Evolutionary conservation across 1,140 invertebrate species (phyloP).

Genomic region (Oreohelix idahoensis): DNA sequence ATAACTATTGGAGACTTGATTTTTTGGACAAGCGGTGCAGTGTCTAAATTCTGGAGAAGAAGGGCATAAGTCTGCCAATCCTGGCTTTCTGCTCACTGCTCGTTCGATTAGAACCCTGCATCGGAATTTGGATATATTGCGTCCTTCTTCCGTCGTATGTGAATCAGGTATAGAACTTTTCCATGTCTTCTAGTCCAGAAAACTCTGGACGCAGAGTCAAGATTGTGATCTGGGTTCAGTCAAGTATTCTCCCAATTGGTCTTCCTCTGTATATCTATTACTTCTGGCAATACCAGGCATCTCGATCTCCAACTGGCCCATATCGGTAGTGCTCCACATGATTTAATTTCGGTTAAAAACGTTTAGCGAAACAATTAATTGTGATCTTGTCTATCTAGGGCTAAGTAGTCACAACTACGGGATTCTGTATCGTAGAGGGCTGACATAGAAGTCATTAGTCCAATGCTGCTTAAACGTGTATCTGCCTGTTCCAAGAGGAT

Average conservation of each 20-base stretch:
- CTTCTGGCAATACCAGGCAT: conserved; percentile 95
- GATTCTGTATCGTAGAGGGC: conserved; percentile 93
- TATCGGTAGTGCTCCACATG: conserved; percentile 85
- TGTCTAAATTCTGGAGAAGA: conserved; percentile 90
- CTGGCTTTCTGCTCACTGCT: conserved; percentile 93
- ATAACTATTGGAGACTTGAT: conserved; percentile 90
- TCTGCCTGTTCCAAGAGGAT: too few species aligned
- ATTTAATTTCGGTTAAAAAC: conserved; percentile 90
- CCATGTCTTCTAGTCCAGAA: conserved; percentile 98
- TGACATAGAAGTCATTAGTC: conserved; percentile 80
- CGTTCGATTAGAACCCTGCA: conserved; percentile 99
- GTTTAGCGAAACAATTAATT: conserved; percentile 91
- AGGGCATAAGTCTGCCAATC: too few species aligned
- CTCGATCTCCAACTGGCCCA: conserved; percentile 92
- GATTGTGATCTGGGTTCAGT: conserved; percentile 95
- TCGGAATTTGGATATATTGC: conserved; percentile 94
- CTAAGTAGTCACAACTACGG: conserved; percentile 96
- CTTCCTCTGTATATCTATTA: conserved; percentile 93
- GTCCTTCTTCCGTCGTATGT: conserved; percentile 96
- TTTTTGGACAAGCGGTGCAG: conserved; percentile 91
- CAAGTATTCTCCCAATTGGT: conserved; percentile 83
- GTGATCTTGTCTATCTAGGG: conserved; percentile 92
- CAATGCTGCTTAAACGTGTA: conserved; percentile 92
- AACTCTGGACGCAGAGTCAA: conserved; percentile 98
- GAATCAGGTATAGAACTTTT: conserved; percentile 96